phyloP scores from a whole-genome alignment of 1,140 invertebrate species.

The Drosophila mojavensis region DNA sequence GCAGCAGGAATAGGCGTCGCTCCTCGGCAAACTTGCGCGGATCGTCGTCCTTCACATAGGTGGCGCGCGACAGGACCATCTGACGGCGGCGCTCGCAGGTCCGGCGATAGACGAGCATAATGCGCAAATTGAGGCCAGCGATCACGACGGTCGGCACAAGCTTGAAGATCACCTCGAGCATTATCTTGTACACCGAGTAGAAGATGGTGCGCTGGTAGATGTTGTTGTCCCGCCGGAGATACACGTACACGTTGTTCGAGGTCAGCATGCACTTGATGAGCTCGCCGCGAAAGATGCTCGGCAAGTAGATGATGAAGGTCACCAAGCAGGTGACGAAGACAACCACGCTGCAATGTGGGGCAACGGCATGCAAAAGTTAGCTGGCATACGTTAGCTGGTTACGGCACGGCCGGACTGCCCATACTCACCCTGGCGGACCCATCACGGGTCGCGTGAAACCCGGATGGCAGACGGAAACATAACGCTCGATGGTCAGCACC shows the following conservation, averaged over 20 bases:
- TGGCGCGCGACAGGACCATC: conserved; percentile 86
- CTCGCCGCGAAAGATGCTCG: conserved; percentile 87
- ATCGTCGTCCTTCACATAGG: conserved; percentile 85
- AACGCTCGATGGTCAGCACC: conserved; percentile 91
- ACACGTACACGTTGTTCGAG: conserved; percentile 85
- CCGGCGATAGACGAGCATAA: conserved; percentile 88
- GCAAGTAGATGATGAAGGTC: conserved; percentile 88
- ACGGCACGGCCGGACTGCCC: not conserved
- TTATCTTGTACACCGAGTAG: conserved; percentile 87
- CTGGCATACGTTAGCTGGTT: not conserved
- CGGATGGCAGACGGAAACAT: conserved; percentile 92
- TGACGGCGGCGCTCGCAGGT: conserved; percentile 87
- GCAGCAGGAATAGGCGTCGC: conserved; percentile 87
- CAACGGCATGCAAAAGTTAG: no score
- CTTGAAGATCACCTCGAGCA: conserved; percentile 88
- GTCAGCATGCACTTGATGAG: conserved; percentile 86
- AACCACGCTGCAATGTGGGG: conserved; percentile 83
- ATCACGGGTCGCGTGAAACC: conserved; percentile 86
- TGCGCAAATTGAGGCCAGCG: conserved; percentile 88
- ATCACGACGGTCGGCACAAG: conserved; percentile 88
- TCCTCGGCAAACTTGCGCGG: conserved; percentile 89
- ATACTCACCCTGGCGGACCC: conserved; percentile 85
- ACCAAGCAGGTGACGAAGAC: conserved; percentile 87
- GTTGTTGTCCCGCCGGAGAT: conserved; percentile 86
- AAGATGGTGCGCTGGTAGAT: conserved; percentile 85